Percentiles rank a stretch among this genome's conserved stretches.
phyloP scores from a whole-genome alignment of 2,797 vertebrate genomes.

The Pseudochromis fuscus region DNA sequence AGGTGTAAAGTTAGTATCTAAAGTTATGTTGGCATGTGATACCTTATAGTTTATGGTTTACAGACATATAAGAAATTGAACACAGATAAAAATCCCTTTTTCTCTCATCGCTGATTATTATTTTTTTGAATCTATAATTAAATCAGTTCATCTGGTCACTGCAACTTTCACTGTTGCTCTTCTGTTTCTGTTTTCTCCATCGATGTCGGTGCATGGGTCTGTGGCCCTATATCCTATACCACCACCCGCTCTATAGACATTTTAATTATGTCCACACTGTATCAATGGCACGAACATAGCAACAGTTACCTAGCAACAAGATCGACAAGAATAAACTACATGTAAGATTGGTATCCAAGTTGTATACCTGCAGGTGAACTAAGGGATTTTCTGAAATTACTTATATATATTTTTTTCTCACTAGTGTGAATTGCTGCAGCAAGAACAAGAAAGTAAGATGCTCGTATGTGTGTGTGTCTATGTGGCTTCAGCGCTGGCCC shows the following conservation, averaged over 20 bases:
- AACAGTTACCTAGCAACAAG: conserved; percentile 88
- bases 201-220: conserved; percentile 29
- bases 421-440: conserved; percentile 32
- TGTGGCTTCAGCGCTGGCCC: conserved; percentile 69
- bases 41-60: background rate
- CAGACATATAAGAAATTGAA: background rate
- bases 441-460: conserved; percentile 35
- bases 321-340: conserved; percentile 82
- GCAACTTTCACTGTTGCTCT: conserved; percentile 27
- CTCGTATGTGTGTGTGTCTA: conserved; percentile 37
- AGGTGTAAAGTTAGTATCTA: background rate
- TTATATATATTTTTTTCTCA: conserved; percentile 24
- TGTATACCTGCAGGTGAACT: conserved; percentile 78
- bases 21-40: conserved; percentile 1
- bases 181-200: conserved; percentile 40
- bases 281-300: conserved; percentile 82
- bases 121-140: conserved; percentile 1
- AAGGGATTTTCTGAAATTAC: conserved; percentile 56
- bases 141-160: background rate
- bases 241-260: conserved; percentile 75
- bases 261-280: conserved; percentile 82
- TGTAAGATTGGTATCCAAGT: conserved; percentile 80
- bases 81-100: background rate
- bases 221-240: conserved; percentile 60
- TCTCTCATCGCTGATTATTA: background rate